Conservation (phyloP, 1,140 invertebrate species). For the Conopomorpha cramerella region DNA sequence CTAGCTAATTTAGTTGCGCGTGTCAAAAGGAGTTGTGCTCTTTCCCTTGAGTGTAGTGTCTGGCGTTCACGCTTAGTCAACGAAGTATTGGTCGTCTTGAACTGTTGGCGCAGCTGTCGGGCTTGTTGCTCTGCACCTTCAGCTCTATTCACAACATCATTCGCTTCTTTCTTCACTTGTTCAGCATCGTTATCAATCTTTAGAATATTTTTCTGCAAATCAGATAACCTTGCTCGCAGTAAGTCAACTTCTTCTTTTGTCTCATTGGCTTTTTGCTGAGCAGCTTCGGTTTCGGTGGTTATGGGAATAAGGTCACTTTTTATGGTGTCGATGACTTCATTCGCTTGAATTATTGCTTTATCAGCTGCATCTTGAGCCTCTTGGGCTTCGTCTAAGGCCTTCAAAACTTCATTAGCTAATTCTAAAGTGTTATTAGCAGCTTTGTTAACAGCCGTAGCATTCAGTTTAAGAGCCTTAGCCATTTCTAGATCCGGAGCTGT, state of each 20-base stretch:
- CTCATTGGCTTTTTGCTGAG: slow-evolving; percentile 73
- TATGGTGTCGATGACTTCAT: slow-evolving; percentile 76
- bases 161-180: slow-evolving; percentile 62
- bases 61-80: slow-evolving; percentile 51
- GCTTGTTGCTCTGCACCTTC: slow-evolving; percentile 51
- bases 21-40: slow-evolving; percentile 74
- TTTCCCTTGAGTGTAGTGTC: slow-evolving; percentile 65
- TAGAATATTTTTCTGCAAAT: slow-evolving; percentile 75
- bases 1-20: slow-evolving; percentile 76
- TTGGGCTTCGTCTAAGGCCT: slow-evolving; percentile 69
- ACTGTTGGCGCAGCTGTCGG: slow-evolving; percentile 39
- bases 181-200: slow-evolving; percentile 71
- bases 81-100: slow-evolving; percentile 44
- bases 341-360: slow-evolving; percentile 78
- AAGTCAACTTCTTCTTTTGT: slow-evolving; percentile 71
- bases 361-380: slow-evolving; percentile 79
- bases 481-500: slow-evolving; percentile 77
- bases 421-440: slow-evolving; percentile 62
- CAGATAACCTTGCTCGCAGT: slow-evolving; percentile 69
- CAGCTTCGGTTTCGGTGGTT: slow-evolving; percentile 71
- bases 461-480: slow-evolving; percentile 76
- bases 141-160: slow-evolving; percentile 49
- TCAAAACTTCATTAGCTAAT: slow-evolving; percentile 62
- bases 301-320: slow-evolving; percentile 72
- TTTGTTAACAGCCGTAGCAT: slow-evolving; percentile 79